Conservation (phyloP, 1,140 invertebrate species). For the Lordiphosa clarofinis region DNA sequence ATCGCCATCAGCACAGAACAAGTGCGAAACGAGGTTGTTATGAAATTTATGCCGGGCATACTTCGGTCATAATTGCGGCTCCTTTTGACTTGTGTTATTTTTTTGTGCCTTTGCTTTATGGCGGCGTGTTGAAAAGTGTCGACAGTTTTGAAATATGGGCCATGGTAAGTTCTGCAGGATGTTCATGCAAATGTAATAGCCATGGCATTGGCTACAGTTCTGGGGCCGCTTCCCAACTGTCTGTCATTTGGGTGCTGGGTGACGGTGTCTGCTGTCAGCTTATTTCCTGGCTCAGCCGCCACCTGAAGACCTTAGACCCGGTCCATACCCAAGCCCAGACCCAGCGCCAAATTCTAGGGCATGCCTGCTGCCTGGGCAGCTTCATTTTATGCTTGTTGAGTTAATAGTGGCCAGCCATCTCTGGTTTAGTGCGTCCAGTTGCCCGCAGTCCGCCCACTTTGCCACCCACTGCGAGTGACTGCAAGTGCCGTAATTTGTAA, state of each 20-base stretch:
- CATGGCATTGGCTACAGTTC: conserved; percentile 31
- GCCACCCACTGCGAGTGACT: conserved; percentile 25
- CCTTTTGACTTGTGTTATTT: conserved; percentile 56
- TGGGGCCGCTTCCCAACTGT: conserved; percentile 4
- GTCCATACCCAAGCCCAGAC: background rate
- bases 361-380: conserved; percentile 35
- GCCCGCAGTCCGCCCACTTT: background rate
- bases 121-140: conserved; percentile 49
- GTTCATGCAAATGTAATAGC: conserved; percentile 67
- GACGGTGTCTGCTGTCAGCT: conserved; percentile 69
- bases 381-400: conserved; percentile 77
- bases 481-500: conserved; percentile 77
- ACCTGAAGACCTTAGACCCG: conserved; percentile 34
- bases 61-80: conserved; percentile 75
- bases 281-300: conserved; percentile 57
- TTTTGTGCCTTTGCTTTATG: conserved; percentile 22
- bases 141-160: conserved; percentile 72
- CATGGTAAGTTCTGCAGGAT: conserved; percentile 33
- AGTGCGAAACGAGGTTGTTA: conserved; percentile 63
- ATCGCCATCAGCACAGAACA: conserved; percentile 40
- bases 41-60: conserved; percentile 74
- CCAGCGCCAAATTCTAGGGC: conserved; percentile 8
- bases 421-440: conserved; percentile 33
- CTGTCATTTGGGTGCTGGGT: conserved; percentile 46
- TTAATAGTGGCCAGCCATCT: conserved; percentile 69